Conservation (phyloP, 1,140 invertebrate genomes). For the Heliothis subflexa region DNA sequence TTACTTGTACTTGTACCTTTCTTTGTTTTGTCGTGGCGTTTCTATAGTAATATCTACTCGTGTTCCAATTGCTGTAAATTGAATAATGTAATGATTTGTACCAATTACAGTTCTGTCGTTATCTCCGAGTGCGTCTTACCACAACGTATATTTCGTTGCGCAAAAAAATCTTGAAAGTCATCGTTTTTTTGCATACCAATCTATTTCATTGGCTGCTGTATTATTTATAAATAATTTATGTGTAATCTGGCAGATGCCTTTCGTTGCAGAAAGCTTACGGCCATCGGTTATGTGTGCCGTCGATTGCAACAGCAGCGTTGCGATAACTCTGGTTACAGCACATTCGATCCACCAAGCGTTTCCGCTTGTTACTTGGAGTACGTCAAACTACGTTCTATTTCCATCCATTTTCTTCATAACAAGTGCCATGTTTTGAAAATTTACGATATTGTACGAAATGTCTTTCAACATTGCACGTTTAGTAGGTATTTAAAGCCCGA, state of each 20-base stretch:
- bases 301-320: slow-evolving; percentile 34
- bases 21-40: slow-evolving; percentile 7
- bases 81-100: too few species aligned
- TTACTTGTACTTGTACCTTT: slow-evolving; percentile 9
- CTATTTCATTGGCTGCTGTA: not conserved
- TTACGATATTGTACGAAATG: not conserved
- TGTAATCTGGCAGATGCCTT: slow-evolving; percentile 5
- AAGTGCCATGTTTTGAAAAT: not conserved
- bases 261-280: slow-evolving; percentile 32
- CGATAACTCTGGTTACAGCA: slow-evolving; percentile 38
- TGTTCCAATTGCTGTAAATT: slow-evolving; percentile 2
- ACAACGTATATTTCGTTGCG: too few species aligned
- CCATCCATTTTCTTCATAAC: not conserved
- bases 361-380: slow-evolving; percentile 26
- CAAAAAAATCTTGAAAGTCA: not conserved
- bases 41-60: not conserved
- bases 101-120: too few species aligned
- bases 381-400: not conserved
- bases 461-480: not conserved
- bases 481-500: too few species aligned
- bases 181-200: not conserved
- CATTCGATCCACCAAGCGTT: slow-evolving; percentile 23
- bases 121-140: too few species aligned
- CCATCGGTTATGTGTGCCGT: slow-evolving; percentile 43
- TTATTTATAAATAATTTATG: slow-evolving; percentile 6